Percentiles rank a stretch among this genome's conserved stretches.
Evolutionary conservation across 2,797 vertebrate genomes (phyloP).

Genomic region (Danio aesculapii): DNA sequence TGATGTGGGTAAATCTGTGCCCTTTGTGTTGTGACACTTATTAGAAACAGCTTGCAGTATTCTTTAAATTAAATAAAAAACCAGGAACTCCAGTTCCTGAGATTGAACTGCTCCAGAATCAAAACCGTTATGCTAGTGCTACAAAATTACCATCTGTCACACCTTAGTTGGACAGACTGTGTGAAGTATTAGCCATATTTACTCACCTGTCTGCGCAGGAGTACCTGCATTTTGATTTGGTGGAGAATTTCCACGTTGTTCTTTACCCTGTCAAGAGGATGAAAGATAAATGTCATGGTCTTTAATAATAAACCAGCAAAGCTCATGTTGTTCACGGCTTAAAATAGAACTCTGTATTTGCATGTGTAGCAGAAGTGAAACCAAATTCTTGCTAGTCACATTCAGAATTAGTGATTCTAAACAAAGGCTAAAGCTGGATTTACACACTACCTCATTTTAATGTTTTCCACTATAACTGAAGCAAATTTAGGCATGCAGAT

Average conservation of each 20-base stretch:
- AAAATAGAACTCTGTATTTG: background rate
- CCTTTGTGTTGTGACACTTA: background rate
- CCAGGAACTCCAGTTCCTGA: too few species aligned
- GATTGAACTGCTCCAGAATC: conserved; percentile 15
- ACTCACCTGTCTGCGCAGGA: conserved; percentile 87
- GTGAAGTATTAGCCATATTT: background rate
- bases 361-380: background rate
- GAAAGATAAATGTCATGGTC: background rate
- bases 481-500: background rate
- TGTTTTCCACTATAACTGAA: background rate
- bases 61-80: too few species aligned
- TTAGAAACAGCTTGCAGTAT: conserved; percentile 18
- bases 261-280: conserved; percentile 82
- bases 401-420: background rate
- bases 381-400: background rate
- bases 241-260: conserved; percentile 90
- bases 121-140: background rate
- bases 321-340: conserved; percentile 82
- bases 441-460: background rate
- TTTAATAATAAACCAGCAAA: conserved; percentile 50
- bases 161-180: background rate
- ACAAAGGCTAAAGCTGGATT: background rate
- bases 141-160: background rate
- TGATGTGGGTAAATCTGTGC: too few species aligned
- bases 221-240: conserved; percentile 90